phyloP scores from a whole-genome alignment of 2,888 invertebrate genomes.

The Chrysina gloriosa region DNA sequence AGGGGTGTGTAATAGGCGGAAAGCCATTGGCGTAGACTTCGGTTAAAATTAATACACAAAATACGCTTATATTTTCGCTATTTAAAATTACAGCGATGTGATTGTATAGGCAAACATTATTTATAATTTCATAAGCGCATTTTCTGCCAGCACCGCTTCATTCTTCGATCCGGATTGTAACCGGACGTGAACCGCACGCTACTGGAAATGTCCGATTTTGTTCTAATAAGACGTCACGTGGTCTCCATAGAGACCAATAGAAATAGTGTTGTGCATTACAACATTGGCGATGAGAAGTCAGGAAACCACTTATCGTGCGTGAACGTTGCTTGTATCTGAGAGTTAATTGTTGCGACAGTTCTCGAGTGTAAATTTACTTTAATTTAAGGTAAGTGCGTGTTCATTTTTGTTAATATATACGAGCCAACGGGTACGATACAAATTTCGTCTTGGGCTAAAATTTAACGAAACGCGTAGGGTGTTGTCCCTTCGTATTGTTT shows the following conservation, averaged over 20 bases:
- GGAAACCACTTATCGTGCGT: slow-evolving; percentile 47
- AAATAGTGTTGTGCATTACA: slow-evolving; percentile 54
- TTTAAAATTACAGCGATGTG: too few species aligned
- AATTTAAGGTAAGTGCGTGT: slow-evolving; percentile 4
- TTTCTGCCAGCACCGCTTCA: not conserved
- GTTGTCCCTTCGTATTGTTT: slow-evolving; percentile 37
- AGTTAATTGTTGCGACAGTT: not conserved
- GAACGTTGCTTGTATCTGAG: slow-evolving; percentile 2
- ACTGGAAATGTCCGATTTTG: slow-evolving; percentile 12
- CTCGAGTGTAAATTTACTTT: not conserved
- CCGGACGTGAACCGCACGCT: not conserved
- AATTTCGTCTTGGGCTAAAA: not conserved
- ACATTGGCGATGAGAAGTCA: slow-evolving; percentile 52
- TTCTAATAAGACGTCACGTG: slow-evolving; percentile 52
- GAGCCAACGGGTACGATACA: not conserved
- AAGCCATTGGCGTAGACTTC: not conserved
- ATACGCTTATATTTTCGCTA: too few species aligned
- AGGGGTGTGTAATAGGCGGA: not conserved
- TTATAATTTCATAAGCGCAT: not conserved
- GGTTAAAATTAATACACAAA: not conserved
- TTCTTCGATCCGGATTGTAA: not conserved
- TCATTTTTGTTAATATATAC: not conserved
- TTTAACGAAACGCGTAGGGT: slow-evolving; percentile 26
- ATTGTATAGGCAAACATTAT: not conserved
- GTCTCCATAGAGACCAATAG: slow-evolving; percentile 55